A percentile compares a stretch with the other conserved stretches of the same genome.
phyloP scores from a whole-genome alignment of 2,797 vertebrate species.

The Eidolon dupreanum region DNA sequence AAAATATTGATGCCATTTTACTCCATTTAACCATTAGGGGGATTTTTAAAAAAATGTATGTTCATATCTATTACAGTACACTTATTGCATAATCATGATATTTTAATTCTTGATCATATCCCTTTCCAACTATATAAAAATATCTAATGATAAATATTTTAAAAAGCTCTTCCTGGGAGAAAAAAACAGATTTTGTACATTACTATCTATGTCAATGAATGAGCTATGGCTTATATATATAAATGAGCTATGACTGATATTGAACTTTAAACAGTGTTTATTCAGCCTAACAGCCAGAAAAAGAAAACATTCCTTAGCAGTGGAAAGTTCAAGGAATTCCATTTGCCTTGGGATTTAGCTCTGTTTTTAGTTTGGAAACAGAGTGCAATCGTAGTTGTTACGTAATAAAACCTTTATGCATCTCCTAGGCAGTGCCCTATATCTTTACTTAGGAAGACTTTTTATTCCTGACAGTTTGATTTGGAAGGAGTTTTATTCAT shows the following conservation, averaged over 20 bases:
- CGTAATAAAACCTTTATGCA: not conserved
- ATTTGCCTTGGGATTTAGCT: conserved; percentile 8
- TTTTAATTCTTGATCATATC: not conserved
- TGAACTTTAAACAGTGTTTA: not conserved
- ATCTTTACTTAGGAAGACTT: not conserved
- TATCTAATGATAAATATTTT: not conserved
- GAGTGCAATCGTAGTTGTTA: not conserved
- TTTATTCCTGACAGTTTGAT: conserved; percentile 2
- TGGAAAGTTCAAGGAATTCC: not conserved
- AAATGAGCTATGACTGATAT: not conserved
- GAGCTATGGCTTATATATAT: not conserved
- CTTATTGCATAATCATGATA: not conserved
- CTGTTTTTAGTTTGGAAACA: conserved; percentile 37
- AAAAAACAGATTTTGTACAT: not conserved
- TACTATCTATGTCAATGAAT: not conserved
- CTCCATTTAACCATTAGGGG: not conserved
- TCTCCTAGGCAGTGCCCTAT: not conserved
- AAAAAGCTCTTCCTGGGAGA: not conserved
- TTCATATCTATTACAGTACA: not conserved
- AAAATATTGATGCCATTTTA: not conserved
- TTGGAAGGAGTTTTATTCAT: not conserved
- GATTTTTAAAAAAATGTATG: not conserved
- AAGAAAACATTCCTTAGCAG: not conserved
- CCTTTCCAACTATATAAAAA: not conserved
- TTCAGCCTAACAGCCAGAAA: not conserved